A percentile compares a stretch with the other conserved stretches of the same genome.
phyloP scores from a whole-genome alignment of 2,888 invertebrate species.

The Parnassius glacialis region DNA sequence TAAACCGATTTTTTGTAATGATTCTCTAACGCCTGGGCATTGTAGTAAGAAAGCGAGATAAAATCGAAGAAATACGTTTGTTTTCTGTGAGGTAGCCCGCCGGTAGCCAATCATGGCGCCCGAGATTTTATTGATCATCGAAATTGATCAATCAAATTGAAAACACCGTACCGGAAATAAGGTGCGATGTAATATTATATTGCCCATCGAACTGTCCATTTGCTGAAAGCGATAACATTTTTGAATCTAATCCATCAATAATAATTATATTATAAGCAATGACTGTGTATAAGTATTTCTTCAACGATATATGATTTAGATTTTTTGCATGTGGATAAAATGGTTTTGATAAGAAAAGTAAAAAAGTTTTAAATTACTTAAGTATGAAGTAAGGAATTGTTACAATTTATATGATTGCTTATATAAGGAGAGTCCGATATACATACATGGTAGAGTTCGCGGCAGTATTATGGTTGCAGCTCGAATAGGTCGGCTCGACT shows the following conservation, averaged over 20 bases:
- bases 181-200: slow-evolving; percentile 68
- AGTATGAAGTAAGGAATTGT: no score
- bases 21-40: slow-evolving; percentile 36
- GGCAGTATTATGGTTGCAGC: no score
- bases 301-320: no score
- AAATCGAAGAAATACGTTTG: slow-evolving; percentile 43
- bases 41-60: slow-evolving; percentile 62
- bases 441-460: no score
- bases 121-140: slow-evolving; percentile 72
- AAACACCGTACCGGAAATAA: slow-evolving; percentile 76
- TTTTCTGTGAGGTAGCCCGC: slow-evolving; percentile 46
- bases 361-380: no score
- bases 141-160: slow-evolving; percentile 80
- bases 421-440: no score
- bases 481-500: no score
- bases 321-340: no score
- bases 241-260: slow-evolving; percentile 2
- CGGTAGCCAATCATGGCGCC: slow-evolving; percentile 76
- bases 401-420: no score
- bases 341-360: no score
- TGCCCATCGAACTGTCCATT: slow-evolving; percentile 62
- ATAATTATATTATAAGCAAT: no score
- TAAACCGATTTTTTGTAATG: slow-evolving; percentile 38
- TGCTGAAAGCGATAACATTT: slow-evolving; percentile 46
- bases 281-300: no score